These are phyloP conservation scores for Ophion slaviceki DNA, from an alignment of 2,888 invertebrate genomes.

Conservation along the genomic window DNA sequence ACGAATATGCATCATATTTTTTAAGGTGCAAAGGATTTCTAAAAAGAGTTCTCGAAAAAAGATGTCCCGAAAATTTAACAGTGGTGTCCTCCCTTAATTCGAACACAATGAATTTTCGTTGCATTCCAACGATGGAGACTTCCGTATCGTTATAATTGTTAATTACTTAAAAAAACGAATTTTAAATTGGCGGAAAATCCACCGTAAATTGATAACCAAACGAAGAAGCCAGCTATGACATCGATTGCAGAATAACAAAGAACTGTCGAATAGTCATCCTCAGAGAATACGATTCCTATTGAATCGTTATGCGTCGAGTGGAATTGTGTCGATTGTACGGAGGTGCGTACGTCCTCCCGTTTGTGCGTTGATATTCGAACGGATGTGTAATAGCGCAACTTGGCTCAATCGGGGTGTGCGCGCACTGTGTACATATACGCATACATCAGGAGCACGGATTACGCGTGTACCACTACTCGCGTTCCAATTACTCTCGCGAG, in stretches of 20 bases:
- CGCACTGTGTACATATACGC: not conserved
- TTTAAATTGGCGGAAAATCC: no score
- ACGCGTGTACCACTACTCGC: conserved; percentile 60
- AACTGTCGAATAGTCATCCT: not conserved
- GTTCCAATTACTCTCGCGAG: conserved; percentile 68
- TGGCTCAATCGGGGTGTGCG: conserved; percentile 2
- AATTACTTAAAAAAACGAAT: no score
- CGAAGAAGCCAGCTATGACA: not conserved
- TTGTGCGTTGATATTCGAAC: not conserved
- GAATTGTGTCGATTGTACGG: not conserved
- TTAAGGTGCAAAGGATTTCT: no score
- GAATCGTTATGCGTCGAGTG: not conserved
- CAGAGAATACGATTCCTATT: not conserved
- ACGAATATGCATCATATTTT: no score
- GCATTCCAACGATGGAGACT: no score
- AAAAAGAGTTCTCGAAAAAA: no score
- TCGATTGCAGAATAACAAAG: not conserved
- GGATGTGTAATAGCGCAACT: conserved; percentile 9
- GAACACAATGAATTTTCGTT: no score
- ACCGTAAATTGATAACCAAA: no score
- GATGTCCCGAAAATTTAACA: no score
- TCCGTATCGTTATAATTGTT: no score
- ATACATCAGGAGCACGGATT: conserved; percentile 30
- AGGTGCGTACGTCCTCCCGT: conserved; percentile 1
- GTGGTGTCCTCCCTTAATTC: no score